Evolutionary conservation across 2,797 vertebrate genomes (phyloP), one percentile per base, ranked within the genome.

Genomic region (Xenopus petersii): DNA sequence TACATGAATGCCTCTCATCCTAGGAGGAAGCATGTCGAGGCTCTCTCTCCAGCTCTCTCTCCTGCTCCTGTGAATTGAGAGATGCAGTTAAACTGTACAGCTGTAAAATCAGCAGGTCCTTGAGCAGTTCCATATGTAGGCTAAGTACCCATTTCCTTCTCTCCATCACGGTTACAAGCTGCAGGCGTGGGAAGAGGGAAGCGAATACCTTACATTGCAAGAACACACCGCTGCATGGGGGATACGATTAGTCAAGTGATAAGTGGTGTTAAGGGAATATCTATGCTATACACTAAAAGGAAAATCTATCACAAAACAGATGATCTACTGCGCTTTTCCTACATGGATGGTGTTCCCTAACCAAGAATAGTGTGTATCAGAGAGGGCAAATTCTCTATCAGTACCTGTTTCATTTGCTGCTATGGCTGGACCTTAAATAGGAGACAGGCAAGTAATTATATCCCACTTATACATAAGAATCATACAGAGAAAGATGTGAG

Each of bases 121-220:
- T 73, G 64, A 77, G 24, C 59, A 26, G 15, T 78, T 78, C 75
- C 75, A 78, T 78, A 78, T 78, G 75, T 73, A 65, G 51, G 16
- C 54, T 64, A 55, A 58, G 26, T 70, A 71, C 64, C 54, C 49
- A 30, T 60, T 69, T 75, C 61, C 46, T 5, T 36, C 36, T 30
- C 21, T 64, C 30, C 51, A 77, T 64, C 48, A 64, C 11, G 4
- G 68, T 11, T 59, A 60, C 24, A 68, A 63, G 59, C 64, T 62
- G 59, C 46, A n/a, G 24, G 36, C 66, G 60, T 78, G 75, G 65
- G 71, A 78, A 73, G 49, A 60, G 49, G 65, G 59, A 73, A 69
- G 66, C 30, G 33, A 59, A 10, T 24, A 3, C 54, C 7, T 12
- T 56, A 56, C 54, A 56, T 9, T 15, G 49, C 15, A 12, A 51